Evolutionary conservation across 2,113 vertebrate species (phyloP).

Genomic region (Thunnus thynnus): DNA sequence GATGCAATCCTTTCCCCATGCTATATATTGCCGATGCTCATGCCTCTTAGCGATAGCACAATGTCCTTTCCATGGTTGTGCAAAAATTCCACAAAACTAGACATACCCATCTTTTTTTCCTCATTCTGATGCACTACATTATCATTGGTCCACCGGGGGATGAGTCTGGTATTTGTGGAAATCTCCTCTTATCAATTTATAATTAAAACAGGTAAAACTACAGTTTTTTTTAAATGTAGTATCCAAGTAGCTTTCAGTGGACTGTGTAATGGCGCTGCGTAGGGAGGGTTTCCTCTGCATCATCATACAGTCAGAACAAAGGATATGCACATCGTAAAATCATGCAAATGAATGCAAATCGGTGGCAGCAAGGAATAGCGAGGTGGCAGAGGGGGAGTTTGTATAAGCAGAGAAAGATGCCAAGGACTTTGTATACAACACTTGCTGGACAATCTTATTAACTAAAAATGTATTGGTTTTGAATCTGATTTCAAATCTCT

Average conservation of each 20-base stretch:
- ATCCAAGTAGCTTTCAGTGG: constrained; percentile 64
- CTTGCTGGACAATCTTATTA: constrained; percentile 57
- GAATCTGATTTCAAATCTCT: constrained; percentile 52
- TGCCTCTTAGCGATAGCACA: constrained; percentile 73
- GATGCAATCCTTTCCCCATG: constrained; percentile 58
- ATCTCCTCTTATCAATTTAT: constrained; percentile 46
- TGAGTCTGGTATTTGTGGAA: constrained; percentile 34
- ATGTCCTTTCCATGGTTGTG: constrained; percentile 62
- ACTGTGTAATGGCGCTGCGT: constrained; percentile 49
- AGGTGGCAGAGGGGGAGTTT: constrained; percentile 66
- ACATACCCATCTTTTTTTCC: constrained; percentile 34
- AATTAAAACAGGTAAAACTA: constrained; percentile 71
- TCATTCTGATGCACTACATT: constrained; percentile 44
- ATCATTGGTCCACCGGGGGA: background rate
- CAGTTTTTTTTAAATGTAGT: constrained; percentile 34
- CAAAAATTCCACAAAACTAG: constrained; percentile 65
- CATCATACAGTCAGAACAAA: constrained; percentile 91
- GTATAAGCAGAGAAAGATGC: constrained; percentile 69
- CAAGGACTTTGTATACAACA: constrained; percentile 69
- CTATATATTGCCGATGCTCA: constrained; percentile 66
- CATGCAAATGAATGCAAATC: constrained; percentile 93
- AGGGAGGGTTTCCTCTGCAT: constrained; percentile 73
- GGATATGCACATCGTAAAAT: constrained; percentile 87
- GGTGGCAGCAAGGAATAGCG: constrained; percentile 84
- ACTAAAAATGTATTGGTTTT: constrained; percentile 51